Evolutionary conservation across 2,888 invertebrate genomes (phyloP), one percentile per base, ranked within the genome.

Genomic region (Glyphotaelius pellucidus): DNA sequence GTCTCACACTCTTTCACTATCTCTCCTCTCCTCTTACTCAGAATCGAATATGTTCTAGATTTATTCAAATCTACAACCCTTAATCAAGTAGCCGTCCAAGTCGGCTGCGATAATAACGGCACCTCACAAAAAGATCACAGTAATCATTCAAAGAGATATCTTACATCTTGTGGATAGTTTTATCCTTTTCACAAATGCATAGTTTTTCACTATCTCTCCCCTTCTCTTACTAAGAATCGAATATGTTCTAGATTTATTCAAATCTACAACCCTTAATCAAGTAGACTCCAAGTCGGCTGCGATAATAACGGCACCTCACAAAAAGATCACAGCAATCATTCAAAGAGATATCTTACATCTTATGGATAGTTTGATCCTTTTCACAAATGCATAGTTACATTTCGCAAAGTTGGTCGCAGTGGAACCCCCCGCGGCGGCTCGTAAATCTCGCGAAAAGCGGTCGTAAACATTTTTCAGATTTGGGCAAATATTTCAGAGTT

Each of bases 391-490:
- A 32, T 19, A 19, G 35, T 25, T 31, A 38, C 35, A 35, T 19
- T 19, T 25, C 5, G 35, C 35, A 25, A 32, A 9, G 14, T 32
- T 35, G 25, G 35, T 32, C 25, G 83, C 19, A 35, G 25, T 30
- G 86, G 12, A 67, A 32, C 52, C 35, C 67, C 30, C 15, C 88
- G 88, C 88, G 67, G 88, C 88, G 31, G 67, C 67, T 88, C 88
- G 88, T 88, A 88, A 88, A 88, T 88, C 88, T 67, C 88, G 88
- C 88, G 88, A 88, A 88, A 88, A 88, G 88, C 88, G 88, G 88
- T 88, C 88, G 88, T 88, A 88, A 88, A 88, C 88, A 88, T 88
- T 88, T 88, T 88, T 67, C 88, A 88, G 88, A 88, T 88, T 88
- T 88, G 67, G 67, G 88, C 32, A 88, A 88, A 88, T 88, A 88